These are phyloP conservation scores for Channallabes apus DNA, from an alignment of 2,797 vertebrate genomes.

Conservation along the genomic window DNA sequence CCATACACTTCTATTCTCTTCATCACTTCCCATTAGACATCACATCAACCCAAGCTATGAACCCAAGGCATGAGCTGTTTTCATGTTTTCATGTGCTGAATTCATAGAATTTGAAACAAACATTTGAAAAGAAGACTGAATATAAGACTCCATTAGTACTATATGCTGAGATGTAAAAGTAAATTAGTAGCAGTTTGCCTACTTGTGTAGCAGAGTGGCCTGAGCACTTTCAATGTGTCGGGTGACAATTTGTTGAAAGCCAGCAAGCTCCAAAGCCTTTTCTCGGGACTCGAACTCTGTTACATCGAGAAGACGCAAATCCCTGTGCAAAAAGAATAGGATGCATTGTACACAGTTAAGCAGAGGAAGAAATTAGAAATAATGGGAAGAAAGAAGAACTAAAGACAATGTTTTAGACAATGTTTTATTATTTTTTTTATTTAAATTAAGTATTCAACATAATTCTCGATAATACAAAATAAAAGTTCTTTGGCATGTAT, in stretches of 20 bases:
- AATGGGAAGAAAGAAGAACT: not conserved
- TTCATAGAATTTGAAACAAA: not conserved
- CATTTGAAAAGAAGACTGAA: not conserved
- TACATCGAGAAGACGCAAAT: conserved; percentile 79
- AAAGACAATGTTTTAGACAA: no score
- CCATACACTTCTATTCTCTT: no score
- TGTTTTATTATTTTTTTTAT: no score
- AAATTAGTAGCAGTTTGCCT: conserved; percentile 48
- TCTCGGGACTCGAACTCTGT: conserved; percentile 74
- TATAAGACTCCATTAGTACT: no score
- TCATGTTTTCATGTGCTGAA: no score
- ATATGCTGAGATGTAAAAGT: not conserved
- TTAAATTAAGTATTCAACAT: not conserved
- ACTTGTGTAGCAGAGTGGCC: conserved; percentile 77
- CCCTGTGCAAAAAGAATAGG: conserved; percentile 65
- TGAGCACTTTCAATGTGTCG: conserved; percentile 76
- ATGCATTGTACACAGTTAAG: no score
- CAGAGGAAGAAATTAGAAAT: not conserved
- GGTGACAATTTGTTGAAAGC: conserved; percentile 75
- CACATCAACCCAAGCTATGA: not conserved
- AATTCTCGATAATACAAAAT: not conserved
- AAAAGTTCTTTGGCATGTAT: not conserved
- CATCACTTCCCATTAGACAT: not conserved
- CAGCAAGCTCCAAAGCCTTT: conserved; percentile 78
- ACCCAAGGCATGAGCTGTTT: no score